These are phyloP conservation scores for Notamacropus eugenii DNA, from an alignment of 2,797 vertebrate genomes.

Conservation along the genomic window DNA sequence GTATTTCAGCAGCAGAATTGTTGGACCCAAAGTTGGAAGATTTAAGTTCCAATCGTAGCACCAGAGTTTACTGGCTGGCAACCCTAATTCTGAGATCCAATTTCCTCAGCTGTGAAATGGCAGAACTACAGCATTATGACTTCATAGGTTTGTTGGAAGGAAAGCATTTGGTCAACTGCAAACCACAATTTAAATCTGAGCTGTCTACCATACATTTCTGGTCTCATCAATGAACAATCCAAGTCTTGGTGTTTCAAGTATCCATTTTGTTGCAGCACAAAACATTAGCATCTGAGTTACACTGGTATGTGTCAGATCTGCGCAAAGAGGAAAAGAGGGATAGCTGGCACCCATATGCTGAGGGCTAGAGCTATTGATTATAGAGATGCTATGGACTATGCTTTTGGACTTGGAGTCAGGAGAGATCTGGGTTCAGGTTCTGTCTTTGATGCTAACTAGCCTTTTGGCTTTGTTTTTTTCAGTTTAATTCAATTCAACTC, in stretches of 20 bases:
- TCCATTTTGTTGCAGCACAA: background rate
- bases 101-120: background rate
- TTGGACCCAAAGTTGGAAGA: background rate
- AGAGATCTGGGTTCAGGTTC: background rate
- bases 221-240: background rate
- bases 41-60: background rate
- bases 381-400: background rate
- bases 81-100: background rate
- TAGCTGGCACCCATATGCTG: background rate
- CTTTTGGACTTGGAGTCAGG: too few species aligned
- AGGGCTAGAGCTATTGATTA: background rate
- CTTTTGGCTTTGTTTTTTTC: background rate
- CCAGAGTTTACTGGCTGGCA: background rate
- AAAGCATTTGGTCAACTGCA: background rate
- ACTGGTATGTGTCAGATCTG: background rate
- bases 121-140: background rate
- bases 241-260: background rate
- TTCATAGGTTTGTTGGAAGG: background rate
- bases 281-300: background rate
- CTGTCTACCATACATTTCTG: background rate
- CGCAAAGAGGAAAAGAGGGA: background rate
- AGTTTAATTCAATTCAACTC: background rate
- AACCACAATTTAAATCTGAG: background rate
- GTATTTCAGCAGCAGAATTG: background rate
- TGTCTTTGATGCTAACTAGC: background rate